Percentiles rank a stretch among this genome's conserved stretches.
Evolutionary conservation across 2,113 vertebrate species (phyloP).

Genomic region (Sprattus sprattus): DNA sequence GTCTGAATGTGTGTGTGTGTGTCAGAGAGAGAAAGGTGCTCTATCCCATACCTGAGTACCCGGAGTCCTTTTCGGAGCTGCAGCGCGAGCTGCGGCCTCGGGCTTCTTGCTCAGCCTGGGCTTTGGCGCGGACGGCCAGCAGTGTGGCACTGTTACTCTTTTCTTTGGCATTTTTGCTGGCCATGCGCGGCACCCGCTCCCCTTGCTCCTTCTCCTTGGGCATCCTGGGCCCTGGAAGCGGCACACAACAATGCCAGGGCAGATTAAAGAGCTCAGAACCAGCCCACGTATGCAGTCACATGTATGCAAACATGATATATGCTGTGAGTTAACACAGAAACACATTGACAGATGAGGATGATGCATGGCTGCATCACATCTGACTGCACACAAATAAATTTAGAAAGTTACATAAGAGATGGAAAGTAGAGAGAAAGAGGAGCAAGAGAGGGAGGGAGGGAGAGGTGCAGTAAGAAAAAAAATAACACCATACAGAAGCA

Average conservation of each 20-base stretch:
- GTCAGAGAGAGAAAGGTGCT: not conserved
- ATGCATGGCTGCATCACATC: not conserved
- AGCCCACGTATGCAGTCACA: not conserved
- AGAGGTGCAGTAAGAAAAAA: not conserved
- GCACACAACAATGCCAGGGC: slow-evolving; percentile 32
- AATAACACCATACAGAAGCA: not conserved
- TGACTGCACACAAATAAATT: not conserved
- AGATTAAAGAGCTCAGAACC: slow-evolving; percentile 21
- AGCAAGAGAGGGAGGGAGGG: not conserved
- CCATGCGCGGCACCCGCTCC: slow-evolving; percentile 30
- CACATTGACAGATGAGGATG: not conserved
- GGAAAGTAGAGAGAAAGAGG: not conserved
- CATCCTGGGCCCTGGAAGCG: slow-evolving; percentile 56
- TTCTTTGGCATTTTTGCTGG: slow-evolving; percentile 65
- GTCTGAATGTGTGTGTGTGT: not conserved
- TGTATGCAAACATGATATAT: no score
- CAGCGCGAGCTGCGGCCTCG: slow-evolving; percentile 51
- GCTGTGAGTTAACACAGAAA: not conserved
- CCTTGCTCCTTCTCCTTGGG: slow-evolving; percentile 60
- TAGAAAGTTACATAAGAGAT: not conserved
- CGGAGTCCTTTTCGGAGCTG: slow-evolving; percentile 72
- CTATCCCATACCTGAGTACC: slow-evolving; percentile 66
- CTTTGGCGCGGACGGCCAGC: slow-evolving; percentile 45
- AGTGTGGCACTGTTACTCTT: slow-evolving; percentile 61
- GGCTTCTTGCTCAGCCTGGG: slow-evolving; percentile 29